phyloP scores from a whole-genome alignment of 2,888 invertebrate genomes.

The Drosophila suboccidentalis region DNA sequence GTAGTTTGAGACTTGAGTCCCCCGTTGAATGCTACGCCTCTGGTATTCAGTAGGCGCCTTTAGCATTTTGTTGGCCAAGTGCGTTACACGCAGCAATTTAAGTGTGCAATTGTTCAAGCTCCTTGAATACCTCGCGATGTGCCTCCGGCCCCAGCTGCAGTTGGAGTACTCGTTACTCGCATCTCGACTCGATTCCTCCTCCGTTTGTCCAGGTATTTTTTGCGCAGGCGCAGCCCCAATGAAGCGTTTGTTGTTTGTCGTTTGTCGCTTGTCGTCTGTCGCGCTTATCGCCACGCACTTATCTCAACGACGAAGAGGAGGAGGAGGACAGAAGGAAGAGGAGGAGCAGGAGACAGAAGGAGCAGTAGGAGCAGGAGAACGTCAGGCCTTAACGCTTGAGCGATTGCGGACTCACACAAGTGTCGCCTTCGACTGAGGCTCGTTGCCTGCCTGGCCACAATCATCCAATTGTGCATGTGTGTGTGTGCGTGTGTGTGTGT shows the following conservation, averaged over 20 bases:
- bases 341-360: neutral
- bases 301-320: constrained; percentile 53
- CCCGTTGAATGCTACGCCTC: constrained; percentile 61
- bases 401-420: constrained; percentile 62
- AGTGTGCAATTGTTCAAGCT: constrained; percentile 75
- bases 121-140: constrained; percentile 47
- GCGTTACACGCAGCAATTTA: constrained; percentile 65
- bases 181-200: constrained; percentile 2
- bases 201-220: constrained; percentile 31
- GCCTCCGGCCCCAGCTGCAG: constrained; percentile 28
- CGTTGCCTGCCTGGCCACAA: constrained; percentile 43
- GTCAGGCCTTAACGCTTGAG: constrained; percentile 57
- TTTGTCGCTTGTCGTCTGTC: constrained; percentile 68
- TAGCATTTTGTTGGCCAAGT: constrained; percentile 54
- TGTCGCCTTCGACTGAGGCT: constrained; percentile 48
- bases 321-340: constrained; percentile 22
- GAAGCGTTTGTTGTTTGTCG: constrained; percentile 61
- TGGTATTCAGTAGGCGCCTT: constrained; percentile 50
- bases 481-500: constrained; percentile 29
- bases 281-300: constrained; percentile 80
- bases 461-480: constrained; percentile 41
- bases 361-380: constrained; percentile 18
- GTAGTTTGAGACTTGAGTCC: neutral
- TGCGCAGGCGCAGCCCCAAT: constrained; percentile 69
- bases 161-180: neutral